Evolutionary conservation across 1,140 invertebrate species (phyloP).

Genomic region (Homarus americanus): DNA sequence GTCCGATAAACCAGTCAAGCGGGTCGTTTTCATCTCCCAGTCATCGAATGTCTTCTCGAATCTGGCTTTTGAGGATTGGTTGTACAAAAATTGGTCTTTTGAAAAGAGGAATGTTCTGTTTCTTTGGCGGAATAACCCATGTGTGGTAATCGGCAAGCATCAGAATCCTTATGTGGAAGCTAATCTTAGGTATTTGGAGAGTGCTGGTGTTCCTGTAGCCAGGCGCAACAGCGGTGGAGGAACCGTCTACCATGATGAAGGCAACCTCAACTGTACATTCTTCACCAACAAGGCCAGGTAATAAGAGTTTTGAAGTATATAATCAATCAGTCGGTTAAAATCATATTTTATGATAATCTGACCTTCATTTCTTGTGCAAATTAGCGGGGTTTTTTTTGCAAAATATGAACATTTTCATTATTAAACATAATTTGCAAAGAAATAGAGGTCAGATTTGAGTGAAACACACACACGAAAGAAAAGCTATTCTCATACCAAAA

Average conservation of each 20-base stretch:
- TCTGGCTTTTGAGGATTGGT: conserved; percentile 95
- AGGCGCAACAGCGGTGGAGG: conserved; percentile 97
- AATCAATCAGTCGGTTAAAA: too few species aligned
- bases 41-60: conserved; percentile 94
- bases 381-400: too few species aligned
- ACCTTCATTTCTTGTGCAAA: too few species aligned
- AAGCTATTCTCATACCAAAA: too few species aligned
- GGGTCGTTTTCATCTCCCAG: conserved; percentile 94
- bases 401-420: too few species aligned
- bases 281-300: conserved; percentile 85
- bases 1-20: conserved; percentile 78
- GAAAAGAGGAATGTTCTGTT: conserved; percentile 88
- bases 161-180: conserved; percentile 98
- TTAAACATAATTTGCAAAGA: too few species aligned
- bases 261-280: conserved; percentile 95
- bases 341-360: too few species aligned
- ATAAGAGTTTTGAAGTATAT: neutral
- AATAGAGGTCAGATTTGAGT: too few species aligned
- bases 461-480: too few species aligned
- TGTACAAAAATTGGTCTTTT: conserved; percentile 82
- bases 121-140: conserved; percentile 94
- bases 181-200: conserved; percentile 83
- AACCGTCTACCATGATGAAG: conserved; percentile 96
- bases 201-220: conserved; percentile 85
- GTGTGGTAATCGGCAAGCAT: conserved; percentile 96